Conservation (phyloP, 2,113 vertebrate species). For the Redunca redunca region DNA sequence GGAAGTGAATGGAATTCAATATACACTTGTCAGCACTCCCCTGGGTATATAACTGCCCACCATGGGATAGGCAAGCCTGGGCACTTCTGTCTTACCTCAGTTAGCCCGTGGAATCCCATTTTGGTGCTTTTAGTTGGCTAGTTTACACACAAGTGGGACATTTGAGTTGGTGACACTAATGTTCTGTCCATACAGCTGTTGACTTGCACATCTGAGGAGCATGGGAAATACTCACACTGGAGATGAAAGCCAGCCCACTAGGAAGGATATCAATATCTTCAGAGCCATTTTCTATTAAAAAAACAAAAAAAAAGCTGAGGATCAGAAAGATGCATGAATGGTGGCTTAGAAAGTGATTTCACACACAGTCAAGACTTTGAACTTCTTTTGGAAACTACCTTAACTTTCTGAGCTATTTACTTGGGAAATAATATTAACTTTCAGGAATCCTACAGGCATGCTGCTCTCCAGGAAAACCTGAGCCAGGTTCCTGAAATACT, state of each 20-base stretch:
- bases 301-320: conserved; percentile 15
- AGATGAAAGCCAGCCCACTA: conserved; percentile 85
- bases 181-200: neutral
- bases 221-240: conserved; percentile 78
- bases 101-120: neutral
- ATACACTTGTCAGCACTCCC: neutral
- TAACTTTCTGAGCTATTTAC: conserved; percentile 22
- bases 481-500: neutral
- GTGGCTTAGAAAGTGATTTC: neutral
- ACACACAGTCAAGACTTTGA: neutral
- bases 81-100: neutral
- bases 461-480: neutral
- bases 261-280: conserved; percentile 87
- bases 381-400: neutral
- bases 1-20: neutral
- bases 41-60: neutral
- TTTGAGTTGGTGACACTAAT: neutral
- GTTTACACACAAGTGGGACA: neutral
- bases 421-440: conserved; percentile 28
- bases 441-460: neutral
- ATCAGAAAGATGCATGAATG: conserved; percentile 18
- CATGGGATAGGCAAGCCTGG: neutral
- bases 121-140: neutral
- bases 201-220: neutral
- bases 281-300: conserved; percentile 81